Percentiles rank a stretch among this genome's conserved stretches.
phyloP scores from a whole-genome alignment of 2,888 invertebrate genomes.

The Xanthostigma xanthostigma region DNA sequence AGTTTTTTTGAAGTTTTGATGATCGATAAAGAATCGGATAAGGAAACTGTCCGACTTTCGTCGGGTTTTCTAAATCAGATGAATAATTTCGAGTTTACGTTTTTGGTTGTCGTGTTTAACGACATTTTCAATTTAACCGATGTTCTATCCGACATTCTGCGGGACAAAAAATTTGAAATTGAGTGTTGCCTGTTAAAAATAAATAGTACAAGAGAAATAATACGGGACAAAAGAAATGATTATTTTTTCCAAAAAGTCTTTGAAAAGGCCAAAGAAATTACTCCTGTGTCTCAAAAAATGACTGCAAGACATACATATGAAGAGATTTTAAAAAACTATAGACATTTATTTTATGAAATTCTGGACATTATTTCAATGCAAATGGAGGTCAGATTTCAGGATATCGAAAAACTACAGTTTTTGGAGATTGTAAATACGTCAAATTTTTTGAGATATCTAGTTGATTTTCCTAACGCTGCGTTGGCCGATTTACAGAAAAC shows the following conservation, averaged over 20 bases:
- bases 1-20: slow-evolving; percentile 11
- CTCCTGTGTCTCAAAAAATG: not conserved
- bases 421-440: slow-evolving; percentile 2
- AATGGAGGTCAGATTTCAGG: slow-evolving; percentile 6
- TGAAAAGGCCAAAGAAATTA: slow-evolving; percentile 3
- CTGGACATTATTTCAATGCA: slow-evolving; percentile 5
- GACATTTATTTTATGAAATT: slow-evolving; percentile 4
- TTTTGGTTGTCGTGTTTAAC: slow-evolving; percentile 12
- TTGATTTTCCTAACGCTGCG: no score
- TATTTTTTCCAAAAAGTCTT: slow-evolving; percentile 2
- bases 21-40: slow-evolving; percentile 8
- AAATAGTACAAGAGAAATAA: slow-evolving; percentile 4
- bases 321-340: slow-evolving; percentile 4
- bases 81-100: slow-evolving; percentile 13
- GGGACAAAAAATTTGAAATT: slow-evolving; percentile 12
- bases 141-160: slow-evolving; percentile 10
- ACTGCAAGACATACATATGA: not conserved
- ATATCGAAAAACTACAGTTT: slow-evolving; percentile 6
- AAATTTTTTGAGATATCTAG: not conserved
- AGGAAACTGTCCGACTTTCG: slow-evolving; percentile 10
- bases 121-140: slow-evolving; percentile 12
- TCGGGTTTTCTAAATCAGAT: slow-evolving; percentile 12
- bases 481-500: not conserved
- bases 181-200: slow-evolving; percentile 12
- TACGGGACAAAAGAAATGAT: slow-evolving; percentile 3